Evolutionary conservation across 2,113 vertebrate genomes (phyloP).

Genomic region (Stomatorhinus ivindoensis): DNA sequence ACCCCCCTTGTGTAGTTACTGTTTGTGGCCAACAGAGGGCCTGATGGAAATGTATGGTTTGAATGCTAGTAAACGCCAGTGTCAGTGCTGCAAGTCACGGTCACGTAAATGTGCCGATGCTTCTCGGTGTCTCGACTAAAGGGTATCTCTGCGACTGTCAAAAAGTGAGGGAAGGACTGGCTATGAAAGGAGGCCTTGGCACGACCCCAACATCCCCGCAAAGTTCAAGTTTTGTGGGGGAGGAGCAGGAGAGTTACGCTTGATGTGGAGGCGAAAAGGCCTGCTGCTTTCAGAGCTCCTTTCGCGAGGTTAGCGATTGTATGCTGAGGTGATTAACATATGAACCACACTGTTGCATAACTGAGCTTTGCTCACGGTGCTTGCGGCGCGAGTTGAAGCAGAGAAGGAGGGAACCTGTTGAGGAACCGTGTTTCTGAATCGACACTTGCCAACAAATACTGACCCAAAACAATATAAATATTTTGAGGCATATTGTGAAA

Average conservation of each 20-base stretch:
- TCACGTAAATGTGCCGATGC: neutral
- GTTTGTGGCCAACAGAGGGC: neutral
- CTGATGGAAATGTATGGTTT: neutral
- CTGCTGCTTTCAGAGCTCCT: neutral
- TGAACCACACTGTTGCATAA: conserved; percentile 15
- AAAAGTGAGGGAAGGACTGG: neutral
- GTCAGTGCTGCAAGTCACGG: neutral
- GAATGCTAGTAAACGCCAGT: neutral
- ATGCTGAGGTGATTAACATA: neutral
- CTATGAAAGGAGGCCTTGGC: neutral
- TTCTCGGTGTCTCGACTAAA: neutral
- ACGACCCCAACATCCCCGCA: neutral
- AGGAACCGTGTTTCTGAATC: conserved; percentile 3
- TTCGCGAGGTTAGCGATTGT: neutral
- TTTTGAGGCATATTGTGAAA: neutral
- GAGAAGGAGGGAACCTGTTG: neutral
- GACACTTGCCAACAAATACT: neutral
- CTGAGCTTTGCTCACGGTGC: neutral
- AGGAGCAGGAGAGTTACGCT: neutral
- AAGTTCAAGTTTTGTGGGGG: neutral
- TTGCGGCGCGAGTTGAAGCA: no score
- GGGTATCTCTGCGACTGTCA: neutral
- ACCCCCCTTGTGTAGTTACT: neutral
- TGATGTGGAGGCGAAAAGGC: neutral
- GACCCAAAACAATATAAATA: neutral